phyloP scores from a whole-genome alignment of 1,140 invertebrate species.

The Ephestia elutella region DNA sequence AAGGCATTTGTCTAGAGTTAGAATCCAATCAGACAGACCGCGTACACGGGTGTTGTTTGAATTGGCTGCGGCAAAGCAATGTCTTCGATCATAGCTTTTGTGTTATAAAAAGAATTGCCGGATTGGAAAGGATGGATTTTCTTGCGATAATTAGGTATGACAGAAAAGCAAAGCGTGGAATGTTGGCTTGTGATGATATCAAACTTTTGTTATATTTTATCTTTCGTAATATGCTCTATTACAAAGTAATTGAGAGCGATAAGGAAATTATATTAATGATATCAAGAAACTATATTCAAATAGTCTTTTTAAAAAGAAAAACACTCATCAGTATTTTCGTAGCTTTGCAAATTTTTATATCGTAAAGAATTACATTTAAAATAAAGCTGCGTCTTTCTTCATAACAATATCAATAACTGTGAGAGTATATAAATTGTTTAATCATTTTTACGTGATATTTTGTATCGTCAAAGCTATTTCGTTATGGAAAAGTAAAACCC shows the following conservation, averaged over 20 bases:
- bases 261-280: no score
- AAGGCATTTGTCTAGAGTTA: conserved; percentile 11
- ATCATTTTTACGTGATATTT: not conserved
- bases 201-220: no score
- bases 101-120: not conserved
- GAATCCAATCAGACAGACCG: not conserved
- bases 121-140: not conserved
- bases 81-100: conserved; percentile 5
- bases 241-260: no score
- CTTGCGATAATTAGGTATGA: not conserved
- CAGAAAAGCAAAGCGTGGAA: not conserved
- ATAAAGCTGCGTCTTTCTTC: no score
- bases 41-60: conserved; percentile 1
- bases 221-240: no score
- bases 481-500: not conserved
- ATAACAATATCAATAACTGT: no score
- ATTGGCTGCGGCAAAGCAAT: not conserved
- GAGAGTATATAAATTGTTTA: not conserved
- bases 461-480: conserved; percentile 1
- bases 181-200: not conserved
- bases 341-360: no score
- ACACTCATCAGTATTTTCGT: no score
- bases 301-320: no score
- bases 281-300: no score
- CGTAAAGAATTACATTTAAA: no score